phyloP scores from a whole-genome alignment of 2,113 vertebrate species.

The Conger conger region DNA sequence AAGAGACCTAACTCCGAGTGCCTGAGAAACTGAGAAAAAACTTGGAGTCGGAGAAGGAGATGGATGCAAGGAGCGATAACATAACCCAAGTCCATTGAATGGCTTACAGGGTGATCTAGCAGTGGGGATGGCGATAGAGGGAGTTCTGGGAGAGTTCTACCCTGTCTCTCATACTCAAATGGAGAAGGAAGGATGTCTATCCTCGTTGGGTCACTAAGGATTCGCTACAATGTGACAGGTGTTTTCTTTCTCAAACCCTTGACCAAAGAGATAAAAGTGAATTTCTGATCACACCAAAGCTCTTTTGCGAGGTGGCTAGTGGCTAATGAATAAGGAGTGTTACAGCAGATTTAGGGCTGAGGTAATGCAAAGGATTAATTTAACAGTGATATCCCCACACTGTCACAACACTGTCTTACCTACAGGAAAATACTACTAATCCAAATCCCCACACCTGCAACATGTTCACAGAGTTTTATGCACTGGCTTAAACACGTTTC shows the following conservation, averaged over 20 bases:
- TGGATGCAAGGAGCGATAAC: not conserved
- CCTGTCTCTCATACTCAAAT: conserved; percentile 8
- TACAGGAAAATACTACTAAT: not conserved
- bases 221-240: conserved; percentile 24
- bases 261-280: not conserved
- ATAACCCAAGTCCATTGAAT: not conserved
- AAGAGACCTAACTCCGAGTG: not conserved
- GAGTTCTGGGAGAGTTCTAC: not conserved
- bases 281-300: conserved; percentile 9
- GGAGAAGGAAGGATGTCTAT: conserved; percentile 25
- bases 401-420: not conserved
- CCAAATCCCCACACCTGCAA: not conserved
- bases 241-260: conserved; percentile 23
- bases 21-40: not conserved
- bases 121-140: not conserved
- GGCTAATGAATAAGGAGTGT: not conserved
- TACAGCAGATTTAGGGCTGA: too few relatives aligned
- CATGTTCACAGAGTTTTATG: not conserved
- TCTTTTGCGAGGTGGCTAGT: not conserved
- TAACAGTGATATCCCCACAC: not conserved
- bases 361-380: not conserved
- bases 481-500: not conserved
- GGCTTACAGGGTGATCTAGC: not conserved
- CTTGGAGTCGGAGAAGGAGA: not conserved
- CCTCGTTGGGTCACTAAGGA: conserved; percentile 23